phyloP scores from a whole-genome alignment of 2,888 invertebrate species.

The Nomada fabriciana region DNA sequence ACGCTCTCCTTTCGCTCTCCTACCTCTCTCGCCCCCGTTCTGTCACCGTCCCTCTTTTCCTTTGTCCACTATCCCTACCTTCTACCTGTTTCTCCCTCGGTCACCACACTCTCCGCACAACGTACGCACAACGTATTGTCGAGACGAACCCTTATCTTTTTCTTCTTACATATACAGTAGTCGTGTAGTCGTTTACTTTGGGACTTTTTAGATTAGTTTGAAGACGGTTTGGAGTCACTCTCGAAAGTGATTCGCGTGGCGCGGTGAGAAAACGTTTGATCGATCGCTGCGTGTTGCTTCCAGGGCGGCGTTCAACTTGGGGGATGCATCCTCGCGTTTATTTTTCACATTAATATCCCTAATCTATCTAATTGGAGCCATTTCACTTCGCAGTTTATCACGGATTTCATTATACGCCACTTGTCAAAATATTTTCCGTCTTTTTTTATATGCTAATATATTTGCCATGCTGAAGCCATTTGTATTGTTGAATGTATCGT shows the following conservation, averaged over 20 bases:
- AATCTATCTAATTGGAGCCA: too few species aligned
- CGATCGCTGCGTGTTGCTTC: slow-evolving; percentile 17
- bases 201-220: slow-evolving; percentile 1
- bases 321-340: neutral
- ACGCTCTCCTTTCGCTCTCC: slow-evolving; percentile 54
- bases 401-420: too few species aligned
- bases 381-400: too few species aligned
- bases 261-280: slow-evolving; percentile 10
- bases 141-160: slow-evolving; percentile 8
- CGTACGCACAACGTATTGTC: slow-evolving; percentile 23
- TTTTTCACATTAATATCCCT: neutral
- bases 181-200: slow-evolving; percentile 11
- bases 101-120: slow-evolving; percentile 11
- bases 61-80: neutral
- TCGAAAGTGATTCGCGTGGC: neutral
- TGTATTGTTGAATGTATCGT: too few species aligned
- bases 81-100: neutral
- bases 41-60: slow-evolving; percentile 4
- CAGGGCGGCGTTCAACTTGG: neutral
- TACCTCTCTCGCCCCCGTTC: slow-evolving; percentile 20
- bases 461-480: too few species aligned
- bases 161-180: slow-evolving; percentile 15
- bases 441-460: too few species aligned
- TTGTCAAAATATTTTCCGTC: too few species aligned
- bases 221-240: neutral